A percentile compares a stretch with the other conserved stretches of the same genome.
phyloP scores from a whole-genome alignment of 30 jellyfish, hydroid and myxozoan species.

The Hydra vulgaris region DNA sequence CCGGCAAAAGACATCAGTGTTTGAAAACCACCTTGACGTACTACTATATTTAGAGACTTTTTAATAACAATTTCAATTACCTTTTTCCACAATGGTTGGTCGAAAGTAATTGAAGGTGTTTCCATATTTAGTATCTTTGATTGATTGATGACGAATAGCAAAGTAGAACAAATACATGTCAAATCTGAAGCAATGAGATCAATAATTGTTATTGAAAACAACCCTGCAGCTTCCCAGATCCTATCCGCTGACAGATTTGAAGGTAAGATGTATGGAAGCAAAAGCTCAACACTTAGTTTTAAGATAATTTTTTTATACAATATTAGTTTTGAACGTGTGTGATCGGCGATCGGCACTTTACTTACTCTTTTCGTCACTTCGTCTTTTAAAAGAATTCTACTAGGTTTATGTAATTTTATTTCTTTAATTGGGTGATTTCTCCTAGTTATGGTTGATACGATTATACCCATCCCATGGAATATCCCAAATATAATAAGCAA shows the following conservation, averaged over 20 bases:
- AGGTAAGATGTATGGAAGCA: too few species aligned
- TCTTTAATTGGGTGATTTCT: background rate
- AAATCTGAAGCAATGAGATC: background rate
- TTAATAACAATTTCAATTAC: background rate
- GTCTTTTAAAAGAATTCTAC: background rate
- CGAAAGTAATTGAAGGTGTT: too few species aligned
- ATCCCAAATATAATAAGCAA: too few species aligned
- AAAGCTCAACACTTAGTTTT: background rate
- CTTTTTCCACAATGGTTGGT: background rate
- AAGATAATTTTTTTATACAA: background rate
- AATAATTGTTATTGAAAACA: slow-evolving; percentile 14
- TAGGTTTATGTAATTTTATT: background rate
- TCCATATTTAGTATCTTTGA: slow-evolving; percentile 1
- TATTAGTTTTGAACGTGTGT: background rate
- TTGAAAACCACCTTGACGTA: background rate
- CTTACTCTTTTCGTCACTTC: slow-evolving; percentile 4
- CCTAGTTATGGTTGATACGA: background rate
- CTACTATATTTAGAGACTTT: slow-evolving; percentile 2
- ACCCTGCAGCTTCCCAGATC: slow-evolving; percentile 16
- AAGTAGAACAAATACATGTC: background rate
- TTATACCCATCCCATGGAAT: too few species aligned
- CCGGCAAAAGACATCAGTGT: too few species aligned
- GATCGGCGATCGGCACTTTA: background rate
- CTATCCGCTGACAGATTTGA: too few species aligned
- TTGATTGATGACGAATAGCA: slow-evolving; percentile 2